A percentile compares a stretch with the other conserved stretches of the same genome.
Evolutionary conservation across 2,888 invertebrate genomes (phyloP).

Genomic region (Cotesia congregata): DNA sequence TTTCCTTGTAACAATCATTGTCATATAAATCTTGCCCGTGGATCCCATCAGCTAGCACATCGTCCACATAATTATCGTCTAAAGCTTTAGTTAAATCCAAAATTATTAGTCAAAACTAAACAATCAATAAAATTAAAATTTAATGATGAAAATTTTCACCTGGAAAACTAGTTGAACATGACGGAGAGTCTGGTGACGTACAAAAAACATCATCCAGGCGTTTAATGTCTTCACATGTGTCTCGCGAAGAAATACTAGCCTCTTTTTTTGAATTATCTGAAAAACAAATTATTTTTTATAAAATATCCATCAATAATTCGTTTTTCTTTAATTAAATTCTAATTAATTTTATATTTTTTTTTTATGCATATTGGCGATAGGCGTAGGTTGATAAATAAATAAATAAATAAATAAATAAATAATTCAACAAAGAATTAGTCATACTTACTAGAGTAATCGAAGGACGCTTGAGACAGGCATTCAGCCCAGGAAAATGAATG

Average conservation of each 20-base stretch:
- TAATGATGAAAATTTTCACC: constrained; percentile 47
- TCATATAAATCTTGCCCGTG: constrained; percentile 70
- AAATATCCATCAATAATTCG: not conserved
- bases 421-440: too few relatives aligned
- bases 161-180: constrained; percentile 64
- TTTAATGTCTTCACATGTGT: constrained; percentile 58
- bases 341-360: too few relatives aligned
- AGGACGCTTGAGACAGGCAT: constrained; percentile 62
- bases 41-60: constrained; percentile 71
- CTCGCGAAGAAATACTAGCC: constrained; percentile 55
- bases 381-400: too few relatives aligned
- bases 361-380: too few relatives aligned
- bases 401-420: too few relatives aligned
- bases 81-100: constrained; percentile 55
- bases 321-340: too few relatives aligned
- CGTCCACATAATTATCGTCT: constrained; percentile 68
- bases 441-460: constrained; percentile 59
- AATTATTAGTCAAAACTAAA: not conserved
- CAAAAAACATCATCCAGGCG: constrained; percentile 62
- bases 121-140: not conserved
- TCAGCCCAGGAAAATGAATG: constrained; percentile 65
- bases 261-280: constrained; percentile 45
- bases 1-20: constrained; percentile 73
- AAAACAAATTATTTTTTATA: constrained; percentile 2
- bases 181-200: constrained; percentile 65